Evolutionary conservation across 2,113 vertebrate species (phyloP).

Genomic region (Notarius lentiginosus): DNA sequence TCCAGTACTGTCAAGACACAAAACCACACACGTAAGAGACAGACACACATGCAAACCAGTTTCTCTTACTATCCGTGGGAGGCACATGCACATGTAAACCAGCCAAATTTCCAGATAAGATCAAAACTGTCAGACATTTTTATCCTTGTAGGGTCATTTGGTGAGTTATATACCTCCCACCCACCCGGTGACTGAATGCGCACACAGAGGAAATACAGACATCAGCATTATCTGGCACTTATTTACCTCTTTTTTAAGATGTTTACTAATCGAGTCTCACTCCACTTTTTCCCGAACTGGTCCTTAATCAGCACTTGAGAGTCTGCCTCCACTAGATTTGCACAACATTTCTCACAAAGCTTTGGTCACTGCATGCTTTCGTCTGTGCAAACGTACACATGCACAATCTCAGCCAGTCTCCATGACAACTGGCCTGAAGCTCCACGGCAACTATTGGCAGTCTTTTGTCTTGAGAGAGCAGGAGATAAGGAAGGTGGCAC

Average conservation of each 20-base stretch:
- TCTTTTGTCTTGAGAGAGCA: constrained; percentile 73
- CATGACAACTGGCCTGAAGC: constrained; percentile 77
- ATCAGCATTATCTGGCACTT: not conserved
- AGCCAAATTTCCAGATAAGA: not conserved
- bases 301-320: constrained; percentile 6
- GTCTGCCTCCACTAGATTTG: constrained; percentile 3
- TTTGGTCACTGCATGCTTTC: constrained; percentile 52
- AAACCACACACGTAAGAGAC: constrained; percentile 5
- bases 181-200: not conserved
- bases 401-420: constrained; percentile 69
- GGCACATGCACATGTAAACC: not conserved
- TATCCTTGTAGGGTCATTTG: not conserved
- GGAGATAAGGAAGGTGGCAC: constrained; percentile 65
- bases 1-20: constrained; percentile 81
- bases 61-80: not conserved
- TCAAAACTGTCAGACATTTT: not conserved
- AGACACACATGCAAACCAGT: not conserved
- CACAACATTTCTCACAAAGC: constrained; percentile 53
- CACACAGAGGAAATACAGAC: not conserved
- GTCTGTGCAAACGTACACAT: constrained; percentile 45
- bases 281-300: not conserved
- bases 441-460: constrained; percentile 63
- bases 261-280: not conserved
- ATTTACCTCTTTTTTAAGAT: not conserved
- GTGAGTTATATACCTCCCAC: too few species aligned